Evolutionary conservation across 2,113 vertebrate species (phyloP).

Genomic region (Callaeas wilsoni): DNA sequence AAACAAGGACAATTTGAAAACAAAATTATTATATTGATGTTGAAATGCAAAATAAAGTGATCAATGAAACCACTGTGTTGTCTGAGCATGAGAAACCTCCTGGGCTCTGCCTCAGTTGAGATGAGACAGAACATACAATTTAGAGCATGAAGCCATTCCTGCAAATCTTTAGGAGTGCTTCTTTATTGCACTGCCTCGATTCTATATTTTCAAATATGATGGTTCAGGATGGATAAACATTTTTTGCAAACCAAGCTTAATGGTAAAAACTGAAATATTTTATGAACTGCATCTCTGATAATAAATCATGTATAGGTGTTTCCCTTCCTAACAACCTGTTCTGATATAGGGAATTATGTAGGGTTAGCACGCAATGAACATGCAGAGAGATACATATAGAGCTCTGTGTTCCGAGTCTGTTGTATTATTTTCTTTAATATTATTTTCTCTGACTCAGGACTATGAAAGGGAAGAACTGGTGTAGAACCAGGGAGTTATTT

Average conservation of each 20-base stretch:
- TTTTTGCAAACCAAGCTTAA: background rate
- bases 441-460: background rate
- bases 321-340: background rate
- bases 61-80: background rate
- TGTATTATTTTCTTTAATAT: background rate
- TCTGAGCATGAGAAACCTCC: background rate
- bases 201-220: background rate
- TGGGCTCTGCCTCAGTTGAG: background rate
- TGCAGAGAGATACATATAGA: background rate
- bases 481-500: background rate
- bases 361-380: background rate
- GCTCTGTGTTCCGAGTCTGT: background rate
- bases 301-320: background rate
- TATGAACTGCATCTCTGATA: background rate
- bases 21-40: background rate
- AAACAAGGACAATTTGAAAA: background rate
- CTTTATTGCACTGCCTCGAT: background rate
- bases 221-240: background rate
- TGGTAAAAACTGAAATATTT: background rate
- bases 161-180: background rate
- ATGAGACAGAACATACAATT: background rate
- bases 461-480: background rate
- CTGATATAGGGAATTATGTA: background rate
- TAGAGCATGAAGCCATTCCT: background rate
- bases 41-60: background rate